These are phyloP conservation scores for Acrocyrtus sp. DNA, from an alignment of 2,888 invertebrate genomes.

Conservation along the genomic window DNA sequence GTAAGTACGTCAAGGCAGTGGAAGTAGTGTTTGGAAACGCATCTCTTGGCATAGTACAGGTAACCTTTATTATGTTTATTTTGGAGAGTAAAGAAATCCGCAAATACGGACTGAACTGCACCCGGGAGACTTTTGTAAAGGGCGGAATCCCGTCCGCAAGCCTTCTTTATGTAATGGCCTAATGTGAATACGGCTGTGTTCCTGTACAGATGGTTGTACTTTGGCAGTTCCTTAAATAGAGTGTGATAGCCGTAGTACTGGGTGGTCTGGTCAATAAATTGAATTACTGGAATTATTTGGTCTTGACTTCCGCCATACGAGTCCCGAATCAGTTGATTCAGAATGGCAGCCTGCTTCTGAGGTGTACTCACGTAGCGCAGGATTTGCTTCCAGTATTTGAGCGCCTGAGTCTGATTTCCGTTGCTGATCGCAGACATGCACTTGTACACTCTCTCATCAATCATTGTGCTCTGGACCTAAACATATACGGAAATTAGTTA, in stretches of 20 bases:
- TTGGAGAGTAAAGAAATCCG: conserved; percentile 49
- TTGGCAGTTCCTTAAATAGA: conserved; percentile 45
- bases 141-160: conserved; percentile 44
- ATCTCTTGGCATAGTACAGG: conserved; percentile 55
- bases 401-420: conserved; percentile 50
- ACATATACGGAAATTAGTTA: background rate
- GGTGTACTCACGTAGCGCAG: conserved; percentile 47
- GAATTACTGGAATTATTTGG: conserved; percentile 43
- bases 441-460: conserved; percentile 52
- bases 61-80: conserved; percentile 55
- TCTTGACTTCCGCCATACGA: conserved; percentile 48
- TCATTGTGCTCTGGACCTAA: conserved; percentile 55
- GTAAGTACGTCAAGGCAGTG: conserved; percentile 58
- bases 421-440: conserved; percentile 51
- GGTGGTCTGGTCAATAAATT: conserved; percentile 49
- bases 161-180: conserved; percentile 41
- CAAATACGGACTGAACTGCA: conserved; percentile 46
- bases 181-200: conserved; percentile 46
- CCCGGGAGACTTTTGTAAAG: conserved; percentile 49
- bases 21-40: conserved; percentile 48
- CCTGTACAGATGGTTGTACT: conserved; percentile 49
- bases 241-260: conserved; percentile 52
- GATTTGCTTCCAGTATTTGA: conserved; percentile 56
- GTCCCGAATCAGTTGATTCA: conserved; percentile 51
- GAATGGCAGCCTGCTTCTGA: conserved; percentile 33